Evolutionary conservation across 2,888 invertebrate genomes (phyloP).

Genomic region (Euclidia mi): DNA sequence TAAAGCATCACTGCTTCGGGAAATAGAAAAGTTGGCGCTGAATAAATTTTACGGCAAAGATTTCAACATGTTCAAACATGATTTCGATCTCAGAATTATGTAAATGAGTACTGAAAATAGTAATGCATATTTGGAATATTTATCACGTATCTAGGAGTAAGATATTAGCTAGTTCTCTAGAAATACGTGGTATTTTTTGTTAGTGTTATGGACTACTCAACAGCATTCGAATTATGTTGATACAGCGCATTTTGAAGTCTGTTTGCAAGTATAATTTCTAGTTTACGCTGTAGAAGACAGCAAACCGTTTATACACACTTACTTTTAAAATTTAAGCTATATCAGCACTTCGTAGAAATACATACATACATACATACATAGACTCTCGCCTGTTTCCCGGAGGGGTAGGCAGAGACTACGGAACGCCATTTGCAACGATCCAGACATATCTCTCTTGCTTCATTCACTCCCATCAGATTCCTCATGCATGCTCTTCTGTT

Average conservation of each 20-base stretch:
- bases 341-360: no score
- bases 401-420: no score
- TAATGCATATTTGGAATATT: conserved; percentile 13
- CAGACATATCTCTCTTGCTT: no score
- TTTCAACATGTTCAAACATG: conserved; percentile 7
- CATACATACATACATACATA: no score
- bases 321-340: no score
- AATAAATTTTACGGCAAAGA: conserved; percentile 8
- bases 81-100: conserved; percentile 9
- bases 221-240: not conserved
- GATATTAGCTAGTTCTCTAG: not conserved
- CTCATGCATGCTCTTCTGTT: no score
- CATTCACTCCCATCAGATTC: no score
- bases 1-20: not conserved
- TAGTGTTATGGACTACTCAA: not conserved
- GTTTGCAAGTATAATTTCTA: not conserved
- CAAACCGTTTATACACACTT: no score
- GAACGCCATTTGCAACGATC: no score
- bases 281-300: not conserved
- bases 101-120: conserved; percentile 4
- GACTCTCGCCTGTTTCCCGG: no score
- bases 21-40: conserved; percentile 4
- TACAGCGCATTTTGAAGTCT: conserved; percentile 4
- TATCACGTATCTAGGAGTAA: conserved; percentile 2
- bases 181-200: not conserved